A percentile compares a stretch with the other conserved stretches of the same genome.
phyloP scores from a whole-genome alignment of 2,888 invertebrate species.

The Chymomyza procnemis region DNA sequence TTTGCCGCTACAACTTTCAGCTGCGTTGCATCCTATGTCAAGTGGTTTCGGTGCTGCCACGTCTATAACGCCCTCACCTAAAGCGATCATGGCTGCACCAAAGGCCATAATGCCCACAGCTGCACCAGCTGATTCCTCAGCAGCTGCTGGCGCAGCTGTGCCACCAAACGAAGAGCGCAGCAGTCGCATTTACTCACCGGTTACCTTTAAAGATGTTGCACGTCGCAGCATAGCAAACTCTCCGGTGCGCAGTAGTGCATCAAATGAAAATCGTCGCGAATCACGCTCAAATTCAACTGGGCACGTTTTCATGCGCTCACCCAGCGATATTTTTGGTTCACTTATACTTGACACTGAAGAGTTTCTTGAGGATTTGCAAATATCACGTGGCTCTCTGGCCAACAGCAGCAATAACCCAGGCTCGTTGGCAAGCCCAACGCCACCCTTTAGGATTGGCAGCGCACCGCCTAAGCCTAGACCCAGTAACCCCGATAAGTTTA shows the following conservation, averaged over 20 bases:
- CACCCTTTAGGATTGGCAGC: slow-evolving; percentile 81
- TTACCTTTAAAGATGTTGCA: slow-evolving; percentile 90
- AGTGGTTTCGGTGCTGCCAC: slow-evolving; percentile 21
- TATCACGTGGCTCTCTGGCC: slow-evolving; percentile 71
- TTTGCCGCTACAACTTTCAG: slow-evolving; percentile 78
- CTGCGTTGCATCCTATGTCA: slow-evolving; percentile 64
- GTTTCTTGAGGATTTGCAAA: slow-evolving; percentile 79
- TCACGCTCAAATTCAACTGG: slow-evolving; percentile 86
- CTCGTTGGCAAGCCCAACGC: slow-evolving; percentile 80
- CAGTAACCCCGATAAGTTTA: slow-evolving; percentile 74
- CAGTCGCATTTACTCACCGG: slow-evolving; percentile 88
- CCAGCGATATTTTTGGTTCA: slow-evolving; percentile 82
- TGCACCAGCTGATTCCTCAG: slow-evolving; percentile 29
- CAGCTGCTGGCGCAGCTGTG: slow-evolving; percentile 13
- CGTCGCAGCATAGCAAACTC: slow-evolving; percentile 88
- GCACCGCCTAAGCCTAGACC: slow-evolving; percentile 79
- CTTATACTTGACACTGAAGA: slow-evolving; percentile 81
- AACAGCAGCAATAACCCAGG: slow-evolving; percentile 58
- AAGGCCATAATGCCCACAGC: slow-evolving; percentile 44
- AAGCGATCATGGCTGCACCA: slow-evolving; percentile 45
- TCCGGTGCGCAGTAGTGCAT: slow-evolving; percentile 80
- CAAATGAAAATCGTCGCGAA: slow-evolving; percentile 79
- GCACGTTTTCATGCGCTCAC: slow-evolving; percentile 80
- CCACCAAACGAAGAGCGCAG: slow-evolving; percentile 80
- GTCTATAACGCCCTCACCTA: slow-evolving; percentile 18